phyloP scores from a whole-genome alignment of 2,113 vertebrate genomes.

The Smithornis capensis region DNA sequence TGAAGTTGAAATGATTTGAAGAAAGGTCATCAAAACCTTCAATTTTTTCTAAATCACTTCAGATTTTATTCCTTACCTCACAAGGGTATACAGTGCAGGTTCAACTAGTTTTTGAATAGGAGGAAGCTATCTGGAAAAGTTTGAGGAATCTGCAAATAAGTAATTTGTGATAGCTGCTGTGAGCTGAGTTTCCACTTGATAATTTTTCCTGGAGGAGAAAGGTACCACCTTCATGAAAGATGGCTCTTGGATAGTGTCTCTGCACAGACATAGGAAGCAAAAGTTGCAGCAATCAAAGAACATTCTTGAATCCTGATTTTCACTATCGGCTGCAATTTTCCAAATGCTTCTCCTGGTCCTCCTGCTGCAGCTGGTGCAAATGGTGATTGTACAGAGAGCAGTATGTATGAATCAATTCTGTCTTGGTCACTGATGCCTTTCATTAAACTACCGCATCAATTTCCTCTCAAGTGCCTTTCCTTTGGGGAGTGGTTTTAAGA shows the following conservation, averaged over 20 bases:
- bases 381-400: background rate
- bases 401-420: background rate
- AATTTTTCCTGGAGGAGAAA: background rate
- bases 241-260: background rate
- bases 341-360: background rate
- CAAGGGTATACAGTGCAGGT: background rate
- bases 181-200: background rate
- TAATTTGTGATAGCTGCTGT: background rate
- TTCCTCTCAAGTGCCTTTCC: background rate
- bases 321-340: background rate
- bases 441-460: constrained; percentile 12
- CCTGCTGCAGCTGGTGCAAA: background rate
- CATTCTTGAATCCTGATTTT: background rate
- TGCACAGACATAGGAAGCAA: background rate
- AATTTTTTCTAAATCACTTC: background rate
- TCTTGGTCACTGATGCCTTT: background rate
- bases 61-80: background rate
- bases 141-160: background rate
- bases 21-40: background rate
- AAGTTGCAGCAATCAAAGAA: background rate
- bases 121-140: background rate
- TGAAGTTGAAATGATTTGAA: background rate
- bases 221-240: background rate
- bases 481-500: constrained; percentile 14
- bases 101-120: background rate